A percentile compares a stretch with the other conserved stretches of the same genome.
Evolutionary conservation across 2,113 vertebrate genomes (phyloP).

Genomic region (Emydocephalus ijimae): DNA sequence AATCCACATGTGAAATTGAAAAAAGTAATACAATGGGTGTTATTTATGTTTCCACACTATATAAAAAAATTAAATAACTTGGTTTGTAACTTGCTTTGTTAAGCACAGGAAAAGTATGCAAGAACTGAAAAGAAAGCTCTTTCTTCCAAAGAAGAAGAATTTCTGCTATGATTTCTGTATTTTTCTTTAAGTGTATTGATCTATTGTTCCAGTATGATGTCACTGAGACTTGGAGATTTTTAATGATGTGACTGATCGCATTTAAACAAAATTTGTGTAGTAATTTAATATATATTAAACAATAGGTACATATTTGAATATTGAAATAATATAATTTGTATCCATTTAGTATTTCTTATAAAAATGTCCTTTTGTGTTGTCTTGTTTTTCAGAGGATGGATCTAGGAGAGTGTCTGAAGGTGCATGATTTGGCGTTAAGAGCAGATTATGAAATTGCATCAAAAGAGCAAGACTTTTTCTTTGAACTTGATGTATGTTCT

Average conservation of each 20-base stretch:
- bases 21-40: neutral
- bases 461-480: constrained; percentile 97
- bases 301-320: neutral
- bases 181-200: neutral
- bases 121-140: neutral
- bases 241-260: neutral
- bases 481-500: constrained; percentile 94
- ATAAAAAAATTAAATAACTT: neutral
- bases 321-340: constrained; percentile 7
- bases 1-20: neutral
- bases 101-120: neutral
- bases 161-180: neutral
- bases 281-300: neutral
- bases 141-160: neutral
- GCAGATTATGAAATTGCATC: constrained; percentile 98
- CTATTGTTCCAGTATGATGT: neutral
- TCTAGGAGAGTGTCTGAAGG: constrained; percentile 95
- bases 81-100: neutral
- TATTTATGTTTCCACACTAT: neutral
- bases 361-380: neutral
- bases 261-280: neutral
- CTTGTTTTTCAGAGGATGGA: constrained; percentile 87
- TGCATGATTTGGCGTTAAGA: constrained; percentile 94
- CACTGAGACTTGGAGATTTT: neutral
- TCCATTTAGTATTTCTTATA: neutral